Conservation (phyloP, 2,888 invertebrate species). For the Saturnia japonica region DNA sequence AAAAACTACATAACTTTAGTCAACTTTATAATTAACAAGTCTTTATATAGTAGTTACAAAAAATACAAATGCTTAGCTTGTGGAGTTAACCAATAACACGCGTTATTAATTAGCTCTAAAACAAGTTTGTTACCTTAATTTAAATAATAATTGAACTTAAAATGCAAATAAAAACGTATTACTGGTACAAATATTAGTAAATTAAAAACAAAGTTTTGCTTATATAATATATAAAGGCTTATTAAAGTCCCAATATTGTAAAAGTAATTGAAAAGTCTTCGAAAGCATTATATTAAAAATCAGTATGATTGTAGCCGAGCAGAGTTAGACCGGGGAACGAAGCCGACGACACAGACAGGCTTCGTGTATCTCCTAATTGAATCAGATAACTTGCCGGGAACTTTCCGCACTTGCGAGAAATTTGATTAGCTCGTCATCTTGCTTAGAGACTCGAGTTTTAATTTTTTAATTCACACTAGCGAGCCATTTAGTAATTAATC, state of each 20-base stretch:
- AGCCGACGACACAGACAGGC: slow-evolving; percentile 35
- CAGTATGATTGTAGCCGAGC: slow-evolving; percentile 10
- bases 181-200: background rate
- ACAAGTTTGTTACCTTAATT: background rate
- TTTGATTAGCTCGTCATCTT: slow-evolving; percentile 74
- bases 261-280: slow-evolving; percentile 2
- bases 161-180: background rate
- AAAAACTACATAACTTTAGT: too few species aligned
- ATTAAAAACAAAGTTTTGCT: background rate
- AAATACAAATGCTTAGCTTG: too few species aligned
- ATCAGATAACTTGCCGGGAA: slow-evolving; percentile 69
- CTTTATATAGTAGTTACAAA: too few species aligned
- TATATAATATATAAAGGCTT: background rate
- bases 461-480: slow-evolving; percentile 57
- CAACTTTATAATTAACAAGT: too few species aligned
- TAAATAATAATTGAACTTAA: background rate
- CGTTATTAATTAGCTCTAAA: background rate
- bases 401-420: slow-evolving; percentile 67
- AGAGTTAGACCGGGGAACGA: slow-evolving; percentile 17
- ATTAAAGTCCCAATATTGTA: background rate
- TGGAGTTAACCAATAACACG: background rate
- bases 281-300: slow-evolving; percentile 6
- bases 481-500: slow-evolving; percentile 45
- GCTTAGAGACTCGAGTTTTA: slow-evolving; percentile 58
- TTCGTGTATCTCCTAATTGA: slow-evolving; percentile 73